Evolutionary conservation across 2,888 invertebrate species (phyloP), one percentile per base, ranked within the genome.

Genomic region (Lottia scabra): DNA sequence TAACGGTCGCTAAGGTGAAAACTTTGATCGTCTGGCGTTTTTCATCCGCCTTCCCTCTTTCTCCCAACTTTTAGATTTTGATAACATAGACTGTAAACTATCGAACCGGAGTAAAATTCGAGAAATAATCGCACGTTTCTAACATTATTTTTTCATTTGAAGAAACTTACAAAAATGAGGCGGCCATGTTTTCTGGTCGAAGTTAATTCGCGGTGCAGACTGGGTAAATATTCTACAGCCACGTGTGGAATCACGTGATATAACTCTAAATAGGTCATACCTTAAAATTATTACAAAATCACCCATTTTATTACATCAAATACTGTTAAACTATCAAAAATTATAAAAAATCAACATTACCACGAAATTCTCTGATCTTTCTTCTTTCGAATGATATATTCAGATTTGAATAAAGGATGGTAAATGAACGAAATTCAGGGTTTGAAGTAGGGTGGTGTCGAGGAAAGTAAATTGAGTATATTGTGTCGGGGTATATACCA

Each of bases 171-270:
- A 56, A n/a, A n/a, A 56, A 16, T 19, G 5, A 30, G 30, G 30
- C 30, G 30, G 30, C 30, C 30, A 30, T 30, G 30, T 30, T 30
- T 30, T 30, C 30, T 30, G 30, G 30, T 30, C 30, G 30, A 30
- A 30, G 2, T 2, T 30, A 19, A 56, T 56, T n/a, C 56, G 56
- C 56, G 56, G 56, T 56, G 56, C 56, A 56, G 56, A 56, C 56
- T 56, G 56, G 56, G 56, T 56, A 56, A 56, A 48, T 19, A 56
- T 56, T 56, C 19, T 56, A 56, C 56, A 56, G 56, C 56, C 56
- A 56, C 56, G 56, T 56, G 56, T 56, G 56, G 56, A 56, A 56
- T 56, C 56, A 56, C 56, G 56, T 56, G 56, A 56, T 15, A n/a
- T 19, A 16, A 56, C 19, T 6, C 8, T 56, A 56, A 56, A 8